Conservation (phyloP, 2,113 vertebrate genomes). For the Suricata suricatta region DNA sequence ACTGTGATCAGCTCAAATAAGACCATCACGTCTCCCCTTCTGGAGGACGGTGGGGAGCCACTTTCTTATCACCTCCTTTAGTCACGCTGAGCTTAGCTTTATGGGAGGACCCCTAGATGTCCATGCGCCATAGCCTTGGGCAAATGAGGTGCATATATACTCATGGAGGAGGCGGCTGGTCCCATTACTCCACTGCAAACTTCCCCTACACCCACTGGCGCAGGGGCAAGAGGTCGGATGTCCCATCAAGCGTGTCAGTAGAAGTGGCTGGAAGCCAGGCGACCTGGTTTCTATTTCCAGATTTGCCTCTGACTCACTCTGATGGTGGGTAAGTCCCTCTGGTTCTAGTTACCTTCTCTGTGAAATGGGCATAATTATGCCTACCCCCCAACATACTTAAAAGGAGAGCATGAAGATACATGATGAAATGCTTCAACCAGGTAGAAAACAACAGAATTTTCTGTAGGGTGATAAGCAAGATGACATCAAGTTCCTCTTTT, state of each 20-base stretch:
- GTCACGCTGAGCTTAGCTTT: not conserved
- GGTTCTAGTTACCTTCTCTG: not conserved
- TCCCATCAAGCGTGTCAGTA: not conserved
- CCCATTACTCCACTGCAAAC: not conserved
- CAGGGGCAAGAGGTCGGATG: not conserved
- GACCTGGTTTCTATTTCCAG: constrained; percentile 50
- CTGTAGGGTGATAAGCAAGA: not conserved
- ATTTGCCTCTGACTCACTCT: constrained; percentile 32
- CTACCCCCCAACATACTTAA: not conserved
- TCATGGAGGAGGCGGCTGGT: rapidly evolving
- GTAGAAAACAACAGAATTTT: not conserved
- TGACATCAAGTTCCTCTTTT: not conserved
- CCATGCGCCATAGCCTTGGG: not conserved
- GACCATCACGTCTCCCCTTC: not conserved
- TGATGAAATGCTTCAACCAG: not conserved
- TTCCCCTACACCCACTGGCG: not conserved
- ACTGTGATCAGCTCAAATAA: not conserved
- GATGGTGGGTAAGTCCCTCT: not conserved
- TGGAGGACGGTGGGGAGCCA: not conserved
- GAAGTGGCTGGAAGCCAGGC: not conserved
- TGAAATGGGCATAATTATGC: not conserved
- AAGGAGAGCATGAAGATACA: not conserved
- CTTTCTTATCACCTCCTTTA: not conserved
- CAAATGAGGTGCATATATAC: rapidly evolving
- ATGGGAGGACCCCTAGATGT: not conserved